Evolutionary conservation across 2,888 invertebrate species (phyloP), one percentile per base, ranked within the genome.

Genomic region (Xylota segnis): DNA sequence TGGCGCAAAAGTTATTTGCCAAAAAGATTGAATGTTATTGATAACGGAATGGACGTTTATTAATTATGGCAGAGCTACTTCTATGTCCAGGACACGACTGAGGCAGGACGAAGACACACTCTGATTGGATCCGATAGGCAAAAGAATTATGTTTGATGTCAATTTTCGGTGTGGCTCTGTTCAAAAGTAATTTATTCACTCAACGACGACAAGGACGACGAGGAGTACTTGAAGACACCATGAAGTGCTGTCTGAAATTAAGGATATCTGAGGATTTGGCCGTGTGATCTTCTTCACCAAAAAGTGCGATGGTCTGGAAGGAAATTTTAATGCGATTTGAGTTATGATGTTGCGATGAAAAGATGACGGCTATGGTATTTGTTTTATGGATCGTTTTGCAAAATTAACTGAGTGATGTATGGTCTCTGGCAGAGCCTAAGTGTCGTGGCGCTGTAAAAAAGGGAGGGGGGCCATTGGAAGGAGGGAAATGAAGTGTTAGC

Each of bases 11-110:
- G 86, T 82, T 86, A 82, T 86, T 82, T 86, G 82, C 71, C 86
- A 77, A 86, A 84, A 63, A 86, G 86, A 86, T 86, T 82, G 72
- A 86, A 82, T 50, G 76, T 70, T 81, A 82, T 77, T 82, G 86
- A 82, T 86, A 86, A 86, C 68, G 40, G 72, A 76, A 77, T 37
- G 82, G 82, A 86, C 86, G 76, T 82, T 82, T 86, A 86, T 86
- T 86, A 86, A 86, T 86, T 86, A 79, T 72, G 58, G 66, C 66
- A 56, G 65, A n/a, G n/a, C n/a, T n/a, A n/a, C n/a, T n/a, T n/a
- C 75, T 56, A 65, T 37, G 63, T 63, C 40, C 27, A 29, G 14
- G 74, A 58, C 70, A 61, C 70, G n/a, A n/a, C n/a, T n/a, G n/a
- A n/a, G n/a, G n/a, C n/a, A 4, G 10, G 47, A 9, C 5, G 12